Base-by-base conservation (phyloP, 2,888 invertebrate species). In the Lycocerus yunnanus region DNA sequence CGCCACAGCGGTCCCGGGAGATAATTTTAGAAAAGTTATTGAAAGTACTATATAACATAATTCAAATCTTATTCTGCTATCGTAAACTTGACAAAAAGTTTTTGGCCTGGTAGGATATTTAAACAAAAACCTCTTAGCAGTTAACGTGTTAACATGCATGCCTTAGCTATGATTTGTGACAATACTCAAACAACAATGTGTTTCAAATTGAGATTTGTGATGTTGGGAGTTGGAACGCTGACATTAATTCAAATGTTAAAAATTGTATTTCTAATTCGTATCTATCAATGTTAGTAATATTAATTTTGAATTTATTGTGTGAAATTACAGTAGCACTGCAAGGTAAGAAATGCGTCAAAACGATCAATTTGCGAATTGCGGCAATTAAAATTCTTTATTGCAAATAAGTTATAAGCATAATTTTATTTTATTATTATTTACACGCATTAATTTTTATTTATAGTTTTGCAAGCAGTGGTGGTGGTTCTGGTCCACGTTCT, bases 401-500 rank as follows among this genome's bases (percentile, higher is more conserved):
- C 43, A 43, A 43, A 43, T 43, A 43, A 43, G n/a, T 43, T 43
- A 6, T 43, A 43, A 6, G 8, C 43, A 43, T 43, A 43, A n/a
- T 43, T 43, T 43, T 43, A 43, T 43, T 43, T 63, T 63, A 21
- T 72, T 20, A 66, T 69, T 69, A 68, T 75, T 75, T 72, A 75
- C 60, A 69, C 43, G 43, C 61, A 65, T 43, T 72, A 72, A 74
- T 74, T 82, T 79, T 77, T 82, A 83, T 84, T 85, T 83, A 81
- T 83, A 84, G 84, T 83, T 83, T 82, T 82, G 80, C 83, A 81
- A 84, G 84, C 84, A 83, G 83, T 85, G 88, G 88, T 82, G 87
- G 85, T 82, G 84, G 83, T 81, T 84, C 85, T 83, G 84, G 82
- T 80, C 84, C 84, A 74, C 84, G 85, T 84, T 83, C 87, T 86